phyloP scores from a whole-genome alignment of 2,888 invertebrate genomes.

The Drosophila maculinotata region DNA sequence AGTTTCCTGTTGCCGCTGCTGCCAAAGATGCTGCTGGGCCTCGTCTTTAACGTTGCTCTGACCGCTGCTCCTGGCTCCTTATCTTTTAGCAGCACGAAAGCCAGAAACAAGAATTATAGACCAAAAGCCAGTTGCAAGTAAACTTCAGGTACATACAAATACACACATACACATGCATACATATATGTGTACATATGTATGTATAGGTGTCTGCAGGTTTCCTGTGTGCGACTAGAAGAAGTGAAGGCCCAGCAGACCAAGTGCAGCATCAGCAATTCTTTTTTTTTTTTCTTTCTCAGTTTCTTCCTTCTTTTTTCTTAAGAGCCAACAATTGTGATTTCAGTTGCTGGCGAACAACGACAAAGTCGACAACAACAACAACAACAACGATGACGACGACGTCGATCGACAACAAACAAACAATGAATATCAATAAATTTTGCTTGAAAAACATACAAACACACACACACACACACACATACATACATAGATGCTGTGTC shows the following conservation, averaged over 20 bases:
- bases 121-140: slow-evolving; percentile 76
- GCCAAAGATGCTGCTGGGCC: neutral
- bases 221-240: slow-evolving; percentile 62
- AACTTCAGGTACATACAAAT: slow-evolving; percentile 32
- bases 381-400: slow-evolving; percentile 43
- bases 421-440: slow-evolving; percentile 71
- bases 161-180: neutral
- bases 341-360: slow-evolving; percentile 53
- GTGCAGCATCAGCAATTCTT: slow-evolving; percentile 56
- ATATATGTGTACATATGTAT: slow-evolving; percentile 36
- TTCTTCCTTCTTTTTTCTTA: slow-evolving; percentile 22
- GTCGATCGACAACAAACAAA: slow-evolving; percentile 68
- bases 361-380: slow-evolving; percentile 40
- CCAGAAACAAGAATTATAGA: slow-evolving; percentile 79
- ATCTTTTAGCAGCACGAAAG: slow-evolving; percentile 71
- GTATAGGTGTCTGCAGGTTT: slow-evolving; percentile 52
- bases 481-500: slow-evolving; percentile 58
- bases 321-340: slow-evolving; percentile 65
- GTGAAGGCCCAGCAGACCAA: slow-evolving; percentile 45
- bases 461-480: slow-evolving; percentile 18
- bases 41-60: neutral
- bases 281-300: slow-evolving; percentile 15
- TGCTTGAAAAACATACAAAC: slow-evolving; percentile 56
- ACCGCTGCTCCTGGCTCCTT: slow-evolving; percentile 68
- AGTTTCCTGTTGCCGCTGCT: slow-evolving; percentile 64